Percentiles rank a stretch among this genome's conserved stretches.
Evolutionary conservation across 2,113 vertebrate genomes (phyloP).

Genomic region (Tragulus kanchil): DNA sequence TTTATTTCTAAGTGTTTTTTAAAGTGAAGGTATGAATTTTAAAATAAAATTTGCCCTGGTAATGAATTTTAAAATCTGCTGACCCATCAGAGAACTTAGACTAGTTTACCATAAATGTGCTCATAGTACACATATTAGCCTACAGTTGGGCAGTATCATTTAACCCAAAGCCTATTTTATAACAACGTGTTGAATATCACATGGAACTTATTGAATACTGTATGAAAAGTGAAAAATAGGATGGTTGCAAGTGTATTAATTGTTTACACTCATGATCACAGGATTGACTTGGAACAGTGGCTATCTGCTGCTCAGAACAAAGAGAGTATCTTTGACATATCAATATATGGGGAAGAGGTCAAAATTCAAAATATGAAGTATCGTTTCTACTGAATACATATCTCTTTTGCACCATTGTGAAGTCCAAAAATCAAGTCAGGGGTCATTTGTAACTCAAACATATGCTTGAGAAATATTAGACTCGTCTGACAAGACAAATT

Average conservation of each 20-base stretch:
- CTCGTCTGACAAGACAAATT: conserved; percentile 42
- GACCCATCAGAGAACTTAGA: no score
- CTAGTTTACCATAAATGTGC: no score
- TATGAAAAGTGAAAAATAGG: neutral
- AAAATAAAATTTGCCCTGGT: neutral
- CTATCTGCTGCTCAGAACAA: neutral
- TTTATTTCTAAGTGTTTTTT: neutral
- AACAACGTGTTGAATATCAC: neutral
- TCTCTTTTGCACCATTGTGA: neutral
- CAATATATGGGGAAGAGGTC: neutral
- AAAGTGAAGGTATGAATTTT: neutral
- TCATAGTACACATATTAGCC: no score
- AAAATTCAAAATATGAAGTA: neutral
- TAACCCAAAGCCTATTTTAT: neutral
- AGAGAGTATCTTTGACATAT: neutral
- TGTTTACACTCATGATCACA: neutral
- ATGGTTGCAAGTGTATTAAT: neutral
- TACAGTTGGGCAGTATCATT: neutral
- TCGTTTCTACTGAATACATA: neutral
- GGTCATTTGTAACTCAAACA: neutral
- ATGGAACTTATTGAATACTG: neutral
- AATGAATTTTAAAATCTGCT: no score
- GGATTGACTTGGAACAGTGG: neutral
- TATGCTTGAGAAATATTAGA: conserved; percentile 26
- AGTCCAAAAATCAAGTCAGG: neutral